Evolutionary conservation across 2,888 invertebrate genomes (phyloP), one percentile per base, ranked within the genome.

Genomic region (Smittia sp.): DNA sequence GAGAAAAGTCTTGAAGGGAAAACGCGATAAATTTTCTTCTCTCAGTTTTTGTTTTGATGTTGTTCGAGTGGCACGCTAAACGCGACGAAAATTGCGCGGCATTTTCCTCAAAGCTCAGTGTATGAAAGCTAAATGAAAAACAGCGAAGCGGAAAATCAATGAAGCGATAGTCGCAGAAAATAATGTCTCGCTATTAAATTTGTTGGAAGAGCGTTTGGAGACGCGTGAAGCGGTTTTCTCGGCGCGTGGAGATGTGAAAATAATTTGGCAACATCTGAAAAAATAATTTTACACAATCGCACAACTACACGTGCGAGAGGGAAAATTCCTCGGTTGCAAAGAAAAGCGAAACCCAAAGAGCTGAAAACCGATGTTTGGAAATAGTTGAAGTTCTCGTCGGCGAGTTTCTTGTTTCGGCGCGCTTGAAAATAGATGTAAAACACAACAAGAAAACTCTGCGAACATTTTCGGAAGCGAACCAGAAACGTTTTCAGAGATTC

Each of bases 31-130:
- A 62, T 62, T 62, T 72, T 70, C 58, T 70, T 62, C 52, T 62
- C 62, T 62, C 72, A 72, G 72, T 72, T 72, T 72, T 72, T 72
- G 62, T 72, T 72, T 72, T 72, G 58, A 72, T 72, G 32, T 62
- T 38, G 38, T 38, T 72, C 72, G 72, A 72, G 39, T 58, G 58
- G 72, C 62, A 72, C 72, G 72, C 72, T 58, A 72, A 58, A 70
- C 15, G 1, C 32, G 27, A 70, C 24, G 66, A 68, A 54, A 70
- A 72, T 72, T 72, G 72, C 72, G 72, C 62, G 39, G 62, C 38
- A 72, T 58, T 58, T 58, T 13, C 46, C 46, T n/a, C 4, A 46
- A 46, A 2, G 46, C 22, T 58, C 11, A 46, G 46, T 46, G 46
- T 32, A 68, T 27, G 20, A 38, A 27, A 38, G 38, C 6, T 46